Evolutionary conservation across 2,888 invertebrate species (phyloP).

Genomic region (Thecocarcelia acutangulata): DNA sequence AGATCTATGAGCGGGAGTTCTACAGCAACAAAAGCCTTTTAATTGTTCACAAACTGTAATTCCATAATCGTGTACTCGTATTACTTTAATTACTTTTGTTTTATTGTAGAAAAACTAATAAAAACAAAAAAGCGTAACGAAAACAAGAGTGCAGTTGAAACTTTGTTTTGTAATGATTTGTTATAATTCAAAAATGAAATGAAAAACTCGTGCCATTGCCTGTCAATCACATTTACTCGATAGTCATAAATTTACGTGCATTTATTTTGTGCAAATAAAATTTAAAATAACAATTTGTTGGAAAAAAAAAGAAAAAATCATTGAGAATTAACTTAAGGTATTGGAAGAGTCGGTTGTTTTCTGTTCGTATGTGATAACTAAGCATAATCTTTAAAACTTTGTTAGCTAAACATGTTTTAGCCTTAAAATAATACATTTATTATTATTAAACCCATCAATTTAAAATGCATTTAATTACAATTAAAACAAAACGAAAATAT

Average conservation of each 20-base stretch:
- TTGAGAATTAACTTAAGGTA: slow-evolving; percentile 9
- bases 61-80: slow-evolving; percentile 8
- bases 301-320: not conserved
- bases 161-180: slow-evolving; percentile 56
- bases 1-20: slow-evolving; percentile 50
- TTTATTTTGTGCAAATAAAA: slow-evolving; percentile 25
- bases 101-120: not conserved
- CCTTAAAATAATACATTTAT: not conserved
- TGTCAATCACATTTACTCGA: slow-evolving; percentile 61
- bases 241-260: slow-evolving; percentile 39
- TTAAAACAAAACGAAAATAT: not conserved
- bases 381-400: not conserved
- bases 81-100: slow-evolving; percentile 55
- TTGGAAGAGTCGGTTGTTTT: slow-evolving; percentile 16
- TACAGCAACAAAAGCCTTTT: slow-evolving; percentile 25
- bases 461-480: not conserved
- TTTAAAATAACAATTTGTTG: not conserved
- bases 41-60: slow-evolving; percentile 14
- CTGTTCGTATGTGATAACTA: not conserved
- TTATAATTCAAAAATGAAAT: slow-evolving; percentile 51
- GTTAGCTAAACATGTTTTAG: not conserved
- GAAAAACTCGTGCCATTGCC: slow-evolving; percentile 65
- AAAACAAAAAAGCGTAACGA: slow-evolving; percentile 3
- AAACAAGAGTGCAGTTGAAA: slow-evolving; percentile 19
- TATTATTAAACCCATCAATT: not conserved